Percentiles rank a stretch among this genome's conserved stretches.
Evolutionary conservation across 1,140 invertebrate genomes (phyloP).

Genomic region (Anoplolepis gracilipes): DNA sequence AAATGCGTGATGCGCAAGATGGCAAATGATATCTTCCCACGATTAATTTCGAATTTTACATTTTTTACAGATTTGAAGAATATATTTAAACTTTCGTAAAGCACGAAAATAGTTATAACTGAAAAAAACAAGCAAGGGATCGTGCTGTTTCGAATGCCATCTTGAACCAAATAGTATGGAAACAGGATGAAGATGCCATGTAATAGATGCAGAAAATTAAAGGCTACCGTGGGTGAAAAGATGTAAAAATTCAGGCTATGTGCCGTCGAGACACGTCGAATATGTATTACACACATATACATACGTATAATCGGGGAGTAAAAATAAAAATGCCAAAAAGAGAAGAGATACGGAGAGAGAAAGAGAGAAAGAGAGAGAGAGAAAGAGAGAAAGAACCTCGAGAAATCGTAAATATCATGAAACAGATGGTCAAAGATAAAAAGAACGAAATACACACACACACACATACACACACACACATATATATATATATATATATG

Average conservation of each 20-base stretch:
- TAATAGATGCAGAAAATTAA: conserved; percentile 72
- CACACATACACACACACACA: conserved; percentile 1
- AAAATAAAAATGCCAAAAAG: conserved; percentile 42
- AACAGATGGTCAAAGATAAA: conserved; percentile 41
- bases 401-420: conserved; percentile 50
- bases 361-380: conserved; percentile 37
- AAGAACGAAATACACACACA: conserved; percentile 22
- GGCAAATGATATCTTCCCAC: conserved; percentile 23
- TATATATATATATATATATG: conserved; percentile 38
- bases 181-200: conserved; percentile 64
- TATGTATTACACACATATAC: conserved; percentile 51
- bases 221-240: conserved; percentile 59
- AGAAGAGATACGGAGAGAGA: conserved; percentile 47
- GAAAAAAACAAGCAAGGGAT: not conserved
- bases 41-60: not conserved
- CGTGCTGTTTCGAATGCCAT: conserved; percentile 37
- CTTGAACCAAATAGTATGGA: conserved; percentile 54
- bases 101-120: not conserved
- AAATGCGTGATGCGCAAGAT: conserved; percentile 57
- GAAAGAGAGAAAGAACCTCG: conserved; percentile 31
- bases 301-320: conserved; percentile 44
- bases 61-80: not conserved
- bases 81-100: not conserved
- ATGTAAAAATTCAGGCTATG: conserved; percentile 65
- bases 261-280: conserved; percentile 62